These are phyloP conservation scores for Bradypodion pumilum DNA, from an alignment of 2,797 vertebrate genomes.

Conservation along the genomic window DNA sequence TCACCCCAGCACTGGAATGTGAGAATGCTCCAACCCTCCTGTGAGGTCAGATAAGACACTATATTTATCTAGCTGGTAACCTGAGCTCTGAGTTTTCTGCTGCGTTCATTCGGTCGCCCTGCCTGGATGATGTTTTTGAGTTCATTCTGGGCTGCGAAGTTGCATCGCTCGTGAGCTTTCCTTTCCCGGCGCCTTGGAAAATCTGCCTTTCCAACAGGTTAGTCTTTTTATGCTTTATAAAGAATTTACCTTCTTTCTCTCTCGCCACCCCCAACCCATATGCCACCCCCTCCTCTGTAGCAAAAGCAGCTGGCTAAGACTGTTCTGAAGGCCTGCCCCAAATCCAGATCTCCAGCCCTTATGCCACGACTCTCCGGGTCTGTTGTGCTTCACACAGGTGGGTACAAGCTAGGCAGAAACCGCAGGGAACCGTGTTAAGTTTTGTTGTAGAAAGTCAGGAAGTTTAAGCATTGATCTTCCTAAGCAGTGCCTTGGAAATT, in stretches of 20 bases:
- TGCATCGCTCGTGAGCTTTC: neutral
- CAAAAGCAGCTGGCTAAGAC: conserved; percentile 14
- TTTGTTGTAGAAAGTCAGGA: neutral
- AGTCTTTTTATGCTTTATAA: neutral
- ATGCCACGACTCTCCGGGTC: neutral
- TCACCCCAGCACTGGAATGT: conserved; percentile 79
- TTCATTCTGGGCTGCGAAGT: neutral
- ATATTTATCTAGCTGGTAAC: conserved; percentile 97
- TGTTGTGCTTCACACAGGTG: conserved; percentile 30
- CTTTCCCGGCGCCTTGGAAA: neutral
- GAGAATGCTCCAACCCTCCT: conserved; percentile 80
- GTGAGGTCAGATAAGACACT: conserved; percentile 94
- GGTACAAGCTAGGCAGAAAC: neutral
- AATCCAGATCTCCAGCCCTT: neutral
- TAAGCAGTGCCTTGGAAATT: neutral
- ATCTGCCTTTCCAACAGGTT: conserved; percentile 54
- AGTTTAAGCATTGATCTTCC: neutral
- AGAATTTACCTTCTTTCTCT: accelerated
- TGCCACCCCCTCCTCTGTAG: neutral
- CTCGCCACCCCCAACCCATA: accelerated
- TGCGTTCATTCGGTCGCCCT: no score
- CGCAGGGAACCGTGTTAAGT: neutral
- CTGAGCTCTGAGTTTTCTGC: conserved; percentile 85
- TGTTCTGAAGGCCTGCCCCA: neutral
- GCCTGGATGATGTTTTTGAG: neutral